Conservation (phyloP, 2,113 vertebrate genomes). For the Rhabdornis inornatus region DNA sequence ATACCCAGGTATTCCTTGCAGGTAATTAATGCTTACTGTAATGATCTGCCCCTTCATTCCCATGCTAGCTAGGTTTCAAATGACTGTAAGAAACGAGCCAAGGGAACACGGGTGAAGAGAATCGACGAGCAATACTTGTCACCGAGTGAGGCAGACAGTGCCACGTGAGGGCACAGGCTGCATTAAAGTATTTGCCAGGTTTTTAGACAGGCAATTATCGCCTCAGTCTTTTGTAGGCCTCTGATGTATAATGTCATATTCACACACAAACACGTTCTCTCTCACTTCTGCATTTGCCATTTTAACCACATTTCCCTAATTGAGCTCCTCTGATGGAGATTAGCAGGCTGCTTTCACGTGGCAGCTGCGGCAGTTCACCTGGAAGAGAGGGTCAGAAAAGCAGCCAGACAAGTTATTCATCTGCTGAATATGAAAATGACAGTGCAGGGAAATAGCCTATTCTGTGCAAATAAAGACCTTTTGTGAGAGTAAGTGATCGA, state of each 20-base stretch:
- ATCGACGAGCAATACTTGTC: not conserved
- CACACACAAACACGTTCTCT: not conserved
- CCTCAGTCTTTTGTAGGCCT: conserved; percentile 8
- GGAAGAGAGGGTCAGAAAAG: not conserved
- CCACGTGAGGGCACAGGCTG: not conserved
- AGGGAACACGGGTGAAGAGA: not conserved
- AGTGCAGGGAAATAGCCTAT: not conserved
- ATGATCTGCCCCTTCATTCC: not conserved
- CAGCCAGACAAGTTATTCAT: not conserved
- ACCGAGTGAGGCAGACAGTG: not conserved
- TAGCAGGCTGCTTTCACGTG: not conserved
- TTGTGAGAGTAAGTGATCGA: rapidly evolving
- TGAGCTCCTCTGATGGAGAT: not conserved
- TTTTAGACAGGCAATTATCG: conserved; percentile 31
- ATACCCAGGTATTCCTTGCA: not conserved
- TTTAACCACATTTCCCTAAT: not conserved
- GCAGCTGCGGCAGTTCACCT: not conserved
- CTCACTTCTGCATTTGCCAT: conserved; percentile 10
- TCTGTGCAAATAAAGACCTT: not conserved
- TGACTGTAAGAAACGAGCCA: not conserved
- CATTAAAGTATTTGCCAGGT: not conserved
- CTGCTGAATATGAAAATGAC: not conserved
- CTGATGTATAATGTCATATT: not conserved
- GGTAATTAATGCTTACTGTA: not conserved
- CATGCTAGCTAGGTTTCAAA: not conserved